A percentile compares a stretch with the other conserved stretches of the same genome.
Conservation (phyloP, 2,797 vertebrate genomes). For the Apodemus agrarius region DNA sequence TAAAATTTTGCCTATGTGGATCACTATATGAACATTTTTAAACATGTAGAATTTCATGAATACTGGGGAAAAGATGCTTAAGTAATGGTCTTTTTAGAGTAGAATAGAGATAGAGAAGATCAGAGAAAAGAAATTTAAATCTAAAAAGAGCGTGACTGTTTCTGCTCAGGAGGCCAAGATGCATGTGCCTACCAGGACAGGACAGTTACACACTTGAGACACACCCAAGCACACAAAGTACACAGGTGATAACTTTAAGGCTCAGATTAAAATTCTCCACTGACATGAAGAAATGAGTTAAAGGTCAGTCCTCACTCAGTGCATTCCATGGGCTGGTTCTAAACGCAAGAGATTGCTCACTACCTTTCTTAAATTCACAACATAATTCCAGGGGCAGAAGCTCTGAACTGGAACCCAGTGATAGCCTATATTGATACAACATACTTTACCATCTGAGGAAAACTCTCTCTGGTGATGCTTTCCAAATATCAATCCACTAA, state of each 20-base stretch:
- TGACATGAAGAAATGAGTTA: not conserved
- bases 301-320: not conserved
- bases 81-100: not conserved
- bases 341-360: not conserved
- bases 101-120: not conserved
- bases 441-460: not conserved
- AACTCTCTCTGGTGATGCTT: not conserved
- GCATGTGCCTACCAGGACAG: not conserved
- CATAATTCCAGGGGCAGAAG: not conserved
- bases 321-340: not conserved
- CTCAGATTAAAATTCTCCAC: conserved; percentile 4
- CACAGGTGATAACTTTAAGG: not conserved
- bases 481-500: not conserved
- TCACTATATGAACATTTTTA: not conserved
- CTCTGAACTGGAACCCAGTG: conserved; percentile 11
- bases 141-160: not conserved
- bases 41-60: not conserved
- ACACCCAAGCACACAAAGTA: not conserved
- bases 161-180: not conserved
- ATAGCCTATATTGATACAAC: not conserved
- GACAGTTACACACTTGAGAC: not conserved
- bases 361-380: not conserved
- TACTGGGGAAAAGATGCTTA: not conserved
- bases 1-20: not conserved
- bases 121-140: conserved; percentile 15